phyloP scores from a whole-genome alignment of 92 coral and sea anemone species.

The Porites cylindrica region DNA sequence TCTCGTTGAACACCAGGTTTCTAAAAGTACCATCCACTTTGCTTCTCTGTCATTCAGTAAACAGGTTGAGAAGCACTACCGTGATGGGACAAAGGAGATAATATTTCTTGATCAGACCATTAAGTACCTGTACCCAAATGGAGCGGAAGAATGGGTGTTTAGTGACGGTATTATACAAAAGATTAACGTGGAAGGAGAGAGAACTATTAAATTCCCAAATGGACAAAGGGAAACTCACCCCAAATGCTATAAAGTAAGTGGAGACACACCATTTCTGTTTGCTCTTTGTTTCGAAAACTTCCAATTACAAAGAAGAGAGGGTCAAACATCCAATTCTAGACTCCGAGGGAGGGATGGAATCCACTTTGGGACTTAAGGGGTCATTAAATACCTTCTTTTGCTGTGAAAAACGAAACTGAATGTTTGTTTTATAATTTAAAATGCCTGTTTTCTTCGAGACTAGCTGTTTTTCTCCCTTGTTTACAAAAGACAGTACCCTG shows the following conservation, averaged over 20 bases:
- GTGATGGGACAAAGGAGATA: conserved; percentile 96
- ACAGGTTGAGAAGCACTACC: conserved; percentile 99
- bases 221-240: conserved; percentile 97
- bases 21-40: neutral
- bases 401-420: too few species aligned
- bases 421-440: too few species aligned
- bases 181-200: conserved; percentile 84
- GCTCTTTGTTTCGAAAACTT: neutral
- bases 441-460: too few species aligned
- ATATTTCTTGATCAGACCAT: conserved; percentile 98
- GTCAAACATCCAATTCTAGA: too few species aligned
- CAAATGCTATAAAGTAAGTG: conserved; percentile 86
- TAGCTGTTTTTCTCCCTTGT: neutral
- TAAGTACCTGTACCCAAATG: conserved; percentile 88
- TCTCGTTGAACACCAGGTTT: neutral
- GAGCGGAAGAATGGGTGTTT: conserved; percentile 96
- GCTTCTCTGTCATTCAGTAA: conserved; percentile 61
- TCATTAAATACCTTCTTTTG: too few species aligned
- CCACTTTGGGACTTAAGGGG: too few species aligned
- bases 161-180: conserved; percentile 97
- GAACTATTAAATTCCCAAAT: conserved; percentile 95
- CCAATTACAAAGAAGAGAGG: too few species aligned
- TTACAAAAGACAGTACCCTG: conserved; percentile 96
- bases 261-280: too few species aligned
- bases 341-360: too few species aligned